Conservation (phyloP, 2,888 invertebrate genomes). For the Machimus atricapillus region DNA sequence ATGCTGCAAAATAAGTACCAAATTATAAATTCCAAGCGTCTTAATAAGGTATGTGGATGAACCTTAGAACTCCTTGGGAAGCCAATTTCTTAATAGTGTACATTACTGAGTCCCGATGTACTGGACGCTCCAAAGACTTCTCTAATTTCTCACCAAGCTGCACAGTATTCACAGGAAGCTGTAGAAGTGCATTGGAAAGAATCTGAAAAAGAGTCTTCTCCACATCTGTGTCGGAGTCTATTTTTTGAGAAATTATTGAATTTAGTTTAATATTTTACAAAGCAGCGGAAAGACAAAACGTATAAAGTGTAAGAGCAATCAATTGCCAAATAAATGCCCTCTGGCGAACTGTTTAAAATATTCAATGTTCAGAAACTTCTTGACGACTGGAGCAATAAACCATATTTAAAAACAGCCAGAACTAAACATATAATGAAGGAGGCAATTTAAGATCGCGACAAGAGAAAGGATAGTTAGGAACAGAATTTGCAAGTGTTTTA, state of each 20-base stretch:
- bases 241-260: constrained; percentile 15
- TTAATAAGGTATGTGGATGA: neutral
- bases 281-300: too few species aligned
- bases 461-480: too few species aligned
- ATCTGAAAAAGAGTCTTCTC: constrained; percentile 72
- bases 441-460: too few species aligned
- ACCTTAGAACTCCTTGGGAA: constrained; percentile 64
- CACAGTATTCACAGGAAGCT: constrained; percentile 74
- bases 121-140: constrained; percentile 64
- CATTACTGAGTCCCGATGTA: constrained; percentile 70
- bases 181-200: constrained; percentile 73
- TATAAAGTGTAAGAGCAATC: too few species aligned
- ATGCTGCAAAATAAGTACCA: constrained; percentile 49
- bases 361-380: too few species aligned
- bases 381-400: too few species aligned
- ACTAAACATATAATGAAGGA: too few species aligned
- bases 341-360: too few species aligned
- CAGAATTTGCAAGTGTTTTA: too few species aligned
- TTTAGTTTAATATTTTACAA: neutral
- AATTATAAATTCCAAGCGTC: neutral
- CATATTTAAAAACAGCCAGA: too few species aligned
- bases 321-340: too few species aligned
- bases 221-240: constrained; percentile 66
- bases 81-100: constrained; percentile 80
- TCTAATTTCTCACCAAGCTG: constrained; percentile 68